Evolutionary conservation across 1,140 invertebrate genomes (phyloP).

Genomic region (Pteromalus puparum): DNA sequence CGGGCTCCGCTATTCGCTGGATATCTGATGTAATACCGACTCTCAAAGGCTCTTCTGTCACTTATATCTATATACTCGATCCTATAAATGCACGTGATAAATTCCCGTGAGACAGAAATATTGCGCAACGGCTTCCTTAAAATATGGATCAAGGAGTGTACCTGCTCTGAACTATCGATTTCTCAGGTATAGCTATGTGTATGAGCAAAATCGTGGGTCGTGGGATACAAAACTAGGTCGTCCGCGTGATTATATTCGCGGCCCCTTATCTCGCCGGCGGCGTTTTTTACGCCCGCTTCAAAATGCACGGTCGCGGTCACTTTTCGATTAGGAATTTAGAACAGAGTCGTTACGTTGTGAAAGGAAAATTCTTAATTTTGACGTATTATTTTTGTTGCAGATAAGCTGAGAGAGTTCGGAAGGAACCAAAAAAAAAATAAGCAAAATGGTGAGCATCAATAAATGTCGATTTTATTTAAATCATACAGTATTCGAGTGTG

Average conservation of each 20-base stretch:
- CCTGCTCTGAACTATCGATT: not conserved
- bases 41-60: not conserved
- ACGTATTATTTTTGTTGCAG: conserved; percentile 32
- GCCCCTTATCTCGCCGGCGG: too few relatives aligned
- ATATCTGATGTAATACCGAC: too few relatives aligned
- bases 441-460: conserved; percentile 38
- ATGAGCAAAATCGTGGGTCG: not conserved
- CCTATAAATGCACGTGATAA: not conserved
- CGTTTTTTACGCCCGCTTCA: too few relatives aligned
- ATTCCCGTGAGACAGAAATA: not conserved
- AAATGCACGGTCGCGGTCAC: not conserved
- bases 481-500: not conserved
- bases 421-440: not conserved
- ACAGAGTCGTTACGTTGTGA: not conserved
- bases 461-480: too few relatives aligned
- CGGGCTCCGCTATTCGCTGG: too few relatives aligned
- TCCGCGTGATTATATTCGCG: too few relatives aligned
- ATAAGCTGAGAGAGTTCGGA: conserved; percentile 2
- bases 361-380: not conserved
- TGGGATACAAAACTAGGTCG: not conserved
- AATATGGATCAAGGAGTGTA: not conserved
- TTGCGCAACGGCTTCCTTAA: not conserved
- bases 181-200: not conserved
- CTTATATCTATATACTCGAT: too few relatives aligned
- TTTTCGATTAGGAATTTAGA: not conserved